phyloP scores from a whole-genome alignment of 2,888 invertebrate genomes.

The Meghimatium bilineatum region DNA sequence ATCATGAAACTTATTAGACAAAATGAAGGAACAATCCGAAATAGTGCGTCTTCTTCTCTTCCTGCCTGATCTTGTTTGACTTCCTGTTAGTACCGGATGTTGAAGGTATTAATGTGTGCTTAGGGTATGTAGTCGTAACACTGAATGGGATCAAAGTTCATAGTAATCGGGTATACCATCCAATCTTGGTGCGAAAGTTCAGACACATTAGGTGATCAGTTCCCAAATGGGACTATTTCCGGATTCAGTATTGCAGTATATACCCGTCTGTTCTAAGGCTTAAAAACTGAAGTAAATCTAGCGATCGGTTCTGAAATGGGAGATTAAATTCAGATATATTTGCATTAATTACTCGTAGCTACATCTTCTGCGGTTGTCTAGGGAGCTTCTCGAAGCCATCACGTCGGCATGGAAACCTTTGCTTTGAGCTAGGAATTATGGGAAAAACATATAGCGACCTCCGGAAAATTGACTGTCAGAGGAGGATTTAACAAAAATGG shows the following conservation, averaged over 20 bases:
- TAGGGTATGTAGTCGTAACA: neutral
- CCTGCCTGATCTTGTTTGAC: neutral
- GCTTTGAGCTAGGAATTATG: neutral
- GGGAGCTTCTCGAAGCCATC: neutral
- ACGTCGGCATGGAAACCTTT: neutral
- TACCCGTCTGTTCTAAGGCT: neutral
- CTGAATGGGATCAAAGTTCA: neutral
- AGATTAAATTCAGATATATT: constrained; percentile 15
- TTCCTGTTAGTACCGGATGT: neutral
- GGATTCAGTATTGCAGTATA: neutral
- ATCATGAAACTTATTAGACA: neutral
- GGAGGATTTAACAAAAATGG: constrained; percentile 7
- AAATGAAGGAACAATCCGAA: neutral
- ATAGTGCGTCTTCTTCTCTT: neutral
- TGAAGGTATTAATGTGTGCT: neutral
- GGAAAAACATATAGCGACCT: constrained; percentile 2
- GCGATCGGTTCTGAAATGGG: constrained; percentile 1
- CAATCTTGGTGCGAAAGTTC: neutral
- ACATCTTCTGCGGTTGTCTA: neutral
- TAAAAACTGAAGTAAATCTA: neutral
- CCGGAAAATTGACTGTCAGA: constrained; percentile 23
- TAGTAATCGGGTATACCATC: neutral
- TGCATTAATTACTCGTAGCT: constrained; percentile 14
- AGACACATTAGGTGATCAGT: constrained; percentile 3
- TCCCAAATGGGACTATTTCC: neutral